Evolutionary conservation across 1,140 invertebrate genomes (phyloP), one percentile per base, ranked within the genome.

Genomic region (Lepidurus couesii): DNA sequence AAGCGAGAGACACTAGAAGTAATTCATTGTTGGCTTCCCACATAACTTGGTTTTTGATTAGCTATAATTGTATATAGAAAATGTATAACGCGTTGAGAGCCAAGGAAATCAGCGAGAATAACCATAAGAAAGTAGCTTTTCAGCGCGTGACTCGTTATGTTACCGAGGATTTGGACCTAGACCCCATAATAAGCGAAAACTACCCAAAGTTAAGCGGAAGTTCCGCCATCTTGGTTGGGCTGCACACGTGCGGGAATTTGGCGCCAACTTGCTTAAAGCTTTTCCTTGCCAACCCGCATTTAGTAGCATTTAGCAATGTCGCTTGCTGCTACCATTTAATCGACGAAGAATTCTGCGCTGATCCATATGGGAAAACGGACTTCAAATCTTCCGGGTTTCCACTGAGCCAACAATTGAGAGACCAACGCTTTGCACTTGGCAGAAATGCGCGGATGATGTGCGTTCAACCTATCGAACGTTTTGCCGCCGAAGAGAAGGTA

Each of bases 321-420:
- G 92, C 93, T 0, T 98, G 96, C 83, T 97, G 95, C 84, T 97
- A 96, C 86, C 89, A 97, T 88, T 87, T 96, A 81, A 84, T 96
- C 80, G 87, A 90, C 78, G 92, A 96, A 86, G 84, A 85, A 81
- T 84, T 88, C 77, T 86, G 86, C 81, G 79, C 79, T 79, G 81
- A 77, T 81, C 11, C 81, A 79, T 77, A 81, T 82, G 79, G 81
- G 80, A 77, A 81, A 44, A 82, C 13, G 16, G 79, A 7, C 74
- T 44, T 7, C 77, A 80, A 74, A 75, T 44, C 26, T 26, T 43
- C 13, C 79, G 80, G 81, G 77, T 93, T 93, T 84, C 92, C 92
- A 10, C 85, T 94, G 84, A 92, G 91, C 80, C 77, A 86, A 9
- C 88, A 87, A 85, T 84, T 93, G 42, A 87, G 82, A 83, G 82